Evolutionary conservation across 2,797 vertebrate genomes (phyloP).

Genomic region (Nyctibius grandis): DNA sequence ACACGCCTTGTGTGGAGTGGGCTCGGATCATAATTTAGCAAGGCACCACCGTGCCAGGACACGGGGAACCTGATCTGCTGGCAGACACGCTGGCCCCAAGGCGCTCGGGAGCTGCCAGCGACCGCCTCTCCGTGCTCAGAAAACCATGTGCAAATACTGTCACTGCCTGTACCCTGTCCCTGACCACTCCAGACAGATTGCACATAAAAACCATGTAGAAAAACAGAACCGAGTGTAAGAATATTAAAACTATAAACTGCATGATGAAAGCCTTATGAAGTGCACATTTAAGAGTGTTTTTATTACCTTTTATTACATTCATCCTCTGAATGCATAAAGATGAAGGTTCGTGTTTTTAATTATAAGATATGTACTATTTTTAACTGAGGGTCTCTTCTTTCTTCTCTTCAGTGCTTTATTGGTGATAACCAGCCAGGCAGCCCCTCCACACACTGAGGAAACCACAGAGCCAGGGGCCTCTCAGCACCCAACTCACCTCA

Average conservation of each 20-base stretch:
- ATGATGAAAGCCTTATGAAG: background rate
- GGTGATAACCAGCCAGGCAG: background rate
- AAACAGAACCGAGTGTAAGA: background rate
- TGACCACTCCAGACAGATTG: background rate
- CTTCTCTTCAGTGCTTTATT: background rate
- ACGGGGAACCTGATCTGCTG: background rate
- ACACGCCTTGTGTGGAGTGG: background rate
- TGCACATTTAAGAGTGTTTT: background rate
- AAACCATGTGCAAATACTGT: background rate
- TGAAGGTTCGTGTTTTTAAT: background rate
- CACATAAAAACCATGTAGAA: background rate
- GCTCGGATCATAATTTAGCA: background rate
- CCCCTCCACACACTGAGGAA: background rate
- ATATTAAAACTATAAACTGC: constrained; percentile 1
- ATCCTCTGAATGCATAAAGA: background rate
- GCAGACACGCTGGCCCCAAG: background rate
- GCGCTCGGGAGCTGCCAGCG: background rate
- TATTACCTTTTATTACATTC: background rate
- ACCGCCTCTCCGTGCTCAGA: background rate
- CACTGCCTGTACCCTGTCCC: background rate
- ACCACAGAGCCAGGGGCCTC: background rate
- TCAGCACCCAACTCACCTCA: background rate
- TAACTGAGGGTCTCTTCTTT: background rate
- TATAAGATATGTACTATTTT: background rate
- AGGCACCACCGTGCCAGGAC: background rate